Evolutionary conservation across 2,797 vertebrate species (phyloP), one percentile per base, ranked within the genome.

Genomic region (Ctenopoma multispine): DNA sequence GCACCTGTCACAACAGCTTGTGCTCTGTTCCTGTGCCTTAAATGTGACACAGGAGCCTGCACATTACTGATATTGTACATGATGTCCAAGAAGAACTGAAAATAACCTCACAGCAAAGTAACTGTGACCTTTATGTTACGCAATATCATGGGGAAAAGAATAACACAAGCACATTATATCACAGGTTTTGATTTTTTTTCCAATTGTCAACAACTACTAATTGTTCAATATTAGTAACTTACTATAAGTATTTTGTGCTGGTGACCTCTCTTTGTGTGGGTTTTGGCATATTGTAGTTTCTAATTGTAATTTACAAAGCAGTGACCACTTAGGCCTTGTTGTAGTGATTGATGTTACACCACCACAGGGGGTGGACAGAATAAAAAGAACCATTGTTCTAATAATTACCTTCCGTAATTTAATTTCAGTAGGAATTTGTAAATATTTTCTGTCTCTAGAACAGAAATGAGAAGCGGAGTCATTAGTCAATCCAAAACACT

Each of bases 1-100:
- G 49, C 84, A 86, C 79, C 83, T 86, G 85, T 86, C 63, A 63
- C 80, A 90, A 85, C 75, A 85, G 63, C 40, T 36, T 34, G 18
- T 21, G 54, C 67, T 66, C 40, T 62, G 44, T 72, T 82, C 66
- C 75, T 50, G 61, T 24, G 56, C 54, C 60, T 34, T 40, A 64
- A 48, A 53, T 49, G 40, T 58, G 78, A 77, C 53, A 74, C 63
- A 34, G 5, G 63, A 81, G 54, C 62, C 57, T 41, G 57, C 54
- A 23, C 50, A 62, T 41, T 46, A 21, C 54, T 58, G 68, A 66
- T 6, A 20, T 10, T 47, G 46, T 20, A 58, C 58, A 68, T 44
- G 29, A 50, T 18, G 63, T 54, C 24, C 44, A 3, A 1, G 38
- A 62, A 7, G 48, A 20, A 56, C 79, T 67, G 57, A 79, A 88